Percentiles rank a stretch among this genome's conserved stretches.
Evolutionary conservation across 1,140 invertebrate species (phyloP).

Genomic region (Asbolus verrucosus): DNA sequence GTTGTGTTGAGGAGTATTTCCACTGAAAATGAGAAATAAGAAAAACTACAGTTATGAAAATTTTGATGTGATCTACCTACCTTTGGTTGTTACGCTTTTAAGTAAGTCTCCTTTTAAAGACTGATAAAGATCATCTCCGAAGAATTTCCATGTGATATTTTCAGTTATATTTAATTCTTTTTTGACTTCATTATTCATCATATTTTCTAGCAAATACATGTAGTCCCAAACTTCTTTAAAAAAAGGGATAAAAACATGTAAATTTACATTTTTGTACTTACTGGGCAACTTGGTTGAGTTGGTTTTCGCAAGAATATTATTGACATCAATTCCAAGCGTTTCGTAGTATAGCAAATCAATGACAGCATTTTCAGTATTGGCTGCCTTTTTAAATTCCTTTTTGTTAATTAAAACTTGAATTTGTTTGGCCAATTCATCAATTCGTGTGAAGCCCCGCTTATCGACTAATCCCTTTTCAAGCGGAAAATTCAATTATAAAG

Average conservation of each 20-base stretch:
- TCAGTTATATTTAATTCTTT: constrained; percentile 66
- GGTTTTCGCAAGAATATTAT: constrained; percentile 70
- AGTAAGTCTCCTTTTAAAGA: constrained; percentile 70
- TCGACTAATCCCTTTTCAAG: constrained; percentile 65
- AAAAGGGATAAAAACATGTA: neutral
- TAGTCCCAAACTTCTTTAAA: constrained; percentile 52
- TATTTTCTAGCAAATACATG: constrained; percentile 54
- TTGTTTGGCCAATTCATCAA: constrained; percentile 56
- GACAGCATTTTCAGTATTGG: constrained; percentile 66
- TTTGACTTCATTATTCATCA: constrained; percentile 70
- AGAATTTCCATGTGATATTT: constrained; percentile 68
- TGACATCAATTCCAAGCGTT: constrained; percentile 71
- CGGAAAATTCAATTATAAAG: constrained; percentile 44
- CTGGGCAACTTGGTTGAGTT: constrained; percentile 50
- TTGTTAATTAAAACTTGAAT: constrained; percentile 61
- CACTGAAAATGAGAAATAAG: constrained; percentile 64
- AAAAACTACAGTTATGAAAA: neutral
- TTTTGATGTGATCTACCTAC: constrained; percentile 48
- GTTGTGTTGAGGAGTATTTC: constrained; percentile 65
- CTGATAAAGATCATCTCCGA: constrained; percentile 67
- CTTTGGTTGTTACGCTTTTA: constrained; percentile 68
- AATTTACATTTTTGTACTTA: constrained; percentile 38
- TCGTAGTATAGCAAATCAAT: constrained; percentile 64
- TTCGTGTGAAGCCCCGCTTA: constrained; percentile 58
- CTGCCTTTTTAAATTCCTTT: constrained; percentile 66